Percentiles rank a stretch among this genome's conserved stretches.
phyloP scores from a whole-genome alignment of 2,888 invertebrate species.

The Orthonevra nobilis region DNA sequence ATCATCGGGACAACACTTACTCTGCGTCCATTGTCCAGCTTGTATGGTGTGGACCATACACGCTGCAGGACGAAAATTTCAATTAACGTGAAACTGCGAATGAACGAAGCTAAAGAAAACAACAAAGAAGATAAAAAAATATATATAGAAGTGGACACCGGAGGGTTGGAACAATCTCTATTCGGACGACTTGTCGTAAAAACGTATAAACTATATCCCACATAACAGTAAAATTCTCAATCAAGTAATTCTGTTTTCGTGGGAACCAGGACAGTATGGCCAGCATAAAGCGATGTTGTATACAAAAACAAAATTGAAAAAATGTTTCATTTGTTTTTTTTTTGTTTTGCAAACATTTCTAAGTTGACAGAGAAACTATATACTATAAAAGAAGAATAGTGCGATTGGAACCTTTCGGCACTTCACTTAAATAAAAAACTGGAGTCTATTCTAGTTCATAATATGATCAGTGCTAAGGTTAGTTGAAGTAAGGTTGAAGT shows the following conservation, averaged over 20 bases:
- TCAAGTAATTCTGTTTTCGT: slow-evolving; percentile 5
- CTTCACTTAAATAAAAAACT: too few species aligned
- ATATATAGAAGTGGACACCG: background rate
- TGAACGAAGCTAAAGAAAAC: slow-evolving; percentile 36
- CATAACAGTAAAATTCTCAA: slow-evolving; percentile 16
- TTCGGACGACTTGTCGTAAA: slow-evolving; percentile 38
- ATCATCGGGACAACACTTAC: slow-evolving; percentile 63
- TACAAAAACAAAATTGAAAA: too few species aligned
- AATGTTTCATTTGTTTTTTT: too few species aligned
- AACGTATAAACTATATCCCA: slow-evolving; percentile 9
- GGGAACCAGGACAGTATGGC: slow-evolving; percentile 4
- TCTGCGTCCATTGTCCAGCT: slow-evolving; percentile 39
- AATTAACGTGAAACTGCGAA: slow-evolving; percentile 64
- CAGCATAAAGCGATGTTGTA: background rate
- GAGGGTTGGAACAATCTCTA: slow-evolving; percentile 10
- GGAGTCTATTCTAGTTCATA: too few species aligned
- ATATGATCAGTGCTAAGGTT: too few species aligned
- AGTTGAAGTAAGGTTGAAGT: too few species aligned
- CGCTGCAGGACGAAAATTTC: slow-evolving; percentile 57
- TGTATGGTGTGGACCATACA: background rate
- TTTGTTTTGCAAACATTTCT: too few species aligned
- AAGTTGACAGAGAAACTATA: too few species aligned
- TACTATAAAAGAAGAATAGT: too few species aligned
- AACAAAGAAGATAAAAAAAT: slow-evolving; percentile 13
- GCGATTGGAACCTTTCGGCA: too few species aligned